Percentiles rank a stretch among this genome's conserved stretches.
phyloP scores from a whole-genome alignment of 2,113 vertebrate genomes.

The Semnornis frantzii region DNA sequence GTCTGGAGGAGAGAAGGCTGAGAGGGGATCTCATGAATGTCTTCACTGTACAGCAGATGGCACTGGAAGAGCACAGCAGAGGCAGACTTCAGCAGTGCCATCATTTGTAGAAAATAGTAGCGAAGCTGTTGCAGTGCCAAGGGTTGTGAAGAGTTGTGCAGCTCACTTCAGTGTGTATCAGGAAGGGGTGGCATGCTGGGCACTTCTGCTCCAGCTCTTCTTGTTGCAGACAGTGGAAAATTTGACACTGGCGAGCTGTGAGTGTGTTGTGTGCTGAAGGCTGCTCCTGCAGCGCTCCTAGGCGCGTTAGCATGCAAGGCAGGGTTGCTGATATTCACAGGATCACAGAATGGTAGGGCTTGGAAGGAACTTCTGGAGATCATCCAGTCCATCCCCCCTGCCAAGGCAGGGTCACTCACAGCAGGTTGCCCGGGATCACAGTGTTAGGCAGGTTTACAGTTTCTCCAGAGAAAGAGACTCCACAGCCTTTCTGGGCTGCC shows the following conservation, averaged over 20 bases:
- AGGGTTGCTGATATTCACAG: neutral
- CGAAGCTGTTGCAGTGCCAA: neutral
- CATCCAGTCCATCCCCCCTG: too few relatives aligned
- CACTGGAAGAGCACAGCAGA: constrained; percentile 28
- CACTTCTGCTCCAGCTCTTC: neutral
- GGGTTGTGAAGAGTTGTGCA: neutral
- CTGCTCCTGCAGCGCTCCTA: neutral
- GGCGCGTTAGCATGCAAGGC: neutral
- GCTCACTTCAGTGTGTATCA: neutral
- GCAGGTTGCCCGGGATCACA: too few relatives aligned
- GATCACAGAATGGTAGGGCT: too few relatives aligned
- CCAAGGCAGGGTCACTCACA: too few relatives aligned
- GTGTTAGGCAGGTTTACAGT: too few relatives aligned
- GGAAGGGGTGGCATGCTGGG: neutral
- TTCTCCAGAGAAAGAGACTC: too few relatives aligned
- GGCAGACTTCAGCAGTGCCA: neutral
- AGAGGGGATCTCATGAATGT: neutral
- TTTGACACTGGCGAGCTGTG: neutral
- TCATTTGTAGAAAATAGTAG: neutral
- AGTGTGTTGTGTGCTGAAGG: neutral
- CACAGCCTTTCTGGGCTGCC: too few relatives aligned
- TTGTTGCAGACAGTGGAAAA: neutral
- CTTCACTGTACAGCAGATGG: constrained; percentile 31
- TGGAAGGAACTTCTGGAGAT: too few relatives aligned
- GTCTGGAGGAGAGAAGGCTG: too few relatives aligned